phyloP scores from a whole-genome alignment of 1,140 invertebrate species.

The Philaenus spumarius region DNA sequence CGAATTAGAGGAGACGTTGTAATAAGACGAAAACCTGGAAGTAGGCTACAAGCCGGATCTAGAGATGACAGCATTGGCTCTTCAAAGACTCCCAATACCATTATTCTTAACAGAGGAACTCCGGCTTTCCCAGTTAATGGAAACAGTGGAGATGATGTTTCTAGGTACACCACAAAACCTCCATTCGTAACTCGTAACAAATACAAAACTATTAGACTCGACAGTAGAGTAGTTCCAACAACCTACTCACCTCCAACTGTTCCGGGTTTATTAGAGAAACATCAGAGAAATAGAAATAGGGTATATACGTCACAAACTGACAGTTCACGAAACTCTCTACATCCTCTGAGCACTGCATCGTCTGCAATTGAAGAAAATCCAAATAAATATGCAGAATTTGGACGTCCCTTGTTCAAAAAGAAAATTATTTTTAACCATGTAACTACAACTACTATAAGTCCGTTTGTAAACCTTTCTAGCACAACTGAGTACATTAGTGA shows the following conservation, averaged over 20 bases:
- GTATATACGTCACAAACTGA: background rate
- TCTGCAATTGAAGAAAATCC: background rate
- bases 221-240: constrained; percentile 19
- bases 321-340: background rate
- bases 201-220: constrained; percentile 12
- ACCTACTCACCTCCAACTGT: constrained; percentile 22
- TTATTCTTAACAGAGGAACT: constrained; percentile 3
- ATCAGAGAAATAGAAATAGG: constrained; percentile 16
- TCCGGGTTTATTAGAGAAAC: constrained; percentile 4
- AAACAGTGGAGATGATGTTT: background rate
- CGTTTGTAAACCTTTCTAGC: too few species aligned
- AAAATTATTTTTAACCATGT: background rate
- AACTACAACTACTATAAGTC: too few species aligned
- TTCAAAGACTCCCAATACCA: too few species aligned
- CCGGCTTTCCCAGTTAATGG: background rate
- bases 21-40: too few species aligned
- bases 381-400: constrained; percentile 1
- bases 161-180: background rate
- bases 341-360: background rate
- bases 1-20: too few species aligned
- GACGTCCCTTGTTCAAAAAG: constrained; percentile 7
- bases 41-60: too few species aligned
- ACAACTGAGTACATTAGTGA: too few species aligned
- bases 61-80: too few species aligned
- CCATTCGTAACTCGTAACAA: background rate